Base-by-base conservation (phyloP, 2,113 vertebrate species). In the Platysteira castanea region DNA sequence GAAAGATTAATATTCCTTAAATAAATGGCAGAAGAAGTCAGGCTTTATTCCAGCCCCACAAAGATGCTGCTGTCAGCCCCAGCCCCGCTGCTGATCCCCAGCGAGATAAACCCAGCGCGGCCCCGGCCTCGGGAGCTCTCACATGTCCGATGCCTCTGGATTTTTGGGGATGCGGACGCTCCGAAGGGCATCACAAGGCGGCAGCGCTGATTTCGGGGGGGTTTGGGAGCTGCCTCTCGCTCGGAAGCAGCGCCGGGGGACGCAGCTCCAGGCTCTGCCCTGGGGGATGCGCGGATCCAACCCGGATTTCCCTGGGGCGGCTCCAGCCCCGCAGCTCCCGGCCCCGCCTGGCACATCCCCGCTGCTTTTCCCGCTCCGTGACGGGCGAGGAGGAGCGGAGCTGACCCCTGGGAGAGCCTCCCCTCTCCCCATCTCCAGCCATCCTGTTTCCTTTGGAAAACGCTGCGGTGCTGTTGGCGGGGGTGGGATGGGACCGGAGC, bases 1-100 rank as follows among this genome's bases (percentile, higher is more conserved):
- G 95, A 96, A 96, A 93, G 96, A 96, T 95, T 96, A 92, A 89
- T 95, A 85, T 97, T 96, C 96, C 94, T 96, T 63, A 81, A 95
- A 93, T 96, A 78, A 95, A 95, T 49, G 91, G 94, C 93, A 87
- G 88, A 86, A 96, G 64, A 96, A 95, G 89, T 88, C 96, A 84
- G 71, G 67, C 39, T 63, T 80, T 52, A 37, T 87, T 28, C 24
- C 49, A 65, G 35, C 63, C 87, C 77, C 56, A 90, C 73, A 88
- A 88, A 93, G 94, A 85, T 41, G 37, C 15, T 44, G 85, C 95
- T 56, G 80, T 49, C 44, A 59, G 31, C 64, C 67, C 49, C 42
- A 35, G 74, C 60, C 90, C 86, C 16, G 23, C 33, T 26, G 87
- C 42, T 31, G 84, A 84, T 90, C 74, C 64, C 3, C 2, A 4